Conservation (phyloP, 1,140 invertebrate species). For the Aphelenchoides fujianensis region DNA sequence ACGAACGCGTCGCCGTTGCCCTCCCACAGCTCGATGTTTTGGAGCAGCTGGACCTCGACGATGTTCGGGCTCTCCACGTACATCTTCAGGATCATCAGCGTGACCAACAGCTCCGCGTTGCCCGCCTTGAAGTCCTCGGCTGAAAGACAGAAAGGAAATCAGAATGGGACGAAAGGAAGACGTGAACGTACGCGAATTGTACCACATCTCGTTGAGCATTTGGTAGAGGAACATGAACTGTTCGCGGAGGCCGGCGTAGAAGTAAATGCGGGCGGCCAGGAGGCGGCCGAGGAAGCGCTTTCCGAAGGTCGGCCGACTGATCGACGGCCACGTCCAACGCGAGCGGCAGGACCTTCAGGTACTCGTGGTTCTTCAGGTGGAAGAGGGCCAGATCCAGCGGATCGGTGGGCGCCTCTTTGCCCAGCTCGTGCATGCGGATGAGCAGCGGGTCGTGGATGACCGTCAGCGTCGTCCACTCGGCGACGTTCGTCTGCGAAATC, state of each 20-base stretch:
- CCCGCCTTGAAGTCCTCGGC: constrained; percentile 11
- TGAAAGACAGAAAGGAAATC: too few species aligned
- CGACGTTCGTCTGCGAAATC: constrained; percentile 1
- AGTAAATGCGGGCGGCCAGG: constrained; percentile 1
- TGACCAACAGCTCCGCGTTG: constrained; percentile 6
- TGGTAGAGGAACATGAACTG: neutral
- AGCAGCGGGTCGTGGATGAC: constrained; percentile 15
- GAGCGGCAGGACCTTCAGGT: constrained; percentile 7
- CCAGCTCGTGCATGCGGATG: neutral
- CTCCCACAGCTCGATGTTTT: neutral
- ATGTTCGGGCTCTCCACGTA: neutral
- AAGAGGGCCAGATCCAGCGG: constrained; percentile 11
- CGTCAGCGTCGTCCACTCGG: neutral
- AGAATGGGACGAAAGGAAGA: neutral
- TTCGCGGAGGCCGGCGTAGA: neutral
- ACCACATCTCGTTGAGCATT: neutral
- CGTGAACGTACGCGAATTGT: neutral
- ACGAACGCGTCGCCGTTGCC: constrained; percentile 13
- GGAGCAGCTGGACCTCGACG: neutral
- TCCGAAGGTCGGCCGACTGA: neutral
- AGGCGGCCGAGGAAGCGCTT: constrained; percentile 10
- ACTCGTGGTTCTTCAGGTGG: neutral
- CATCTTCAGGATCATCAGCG: neutral
- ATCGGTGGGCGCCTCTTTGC: neutral
- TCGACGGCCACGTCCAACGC: neutral